A percentile compares a stretch with the other conserved stretches of the same genome.
phyloP scores from a whole-genome alignment of 2,888 invertebrate species.

The Brachynemurus nebulosus region DNA sequence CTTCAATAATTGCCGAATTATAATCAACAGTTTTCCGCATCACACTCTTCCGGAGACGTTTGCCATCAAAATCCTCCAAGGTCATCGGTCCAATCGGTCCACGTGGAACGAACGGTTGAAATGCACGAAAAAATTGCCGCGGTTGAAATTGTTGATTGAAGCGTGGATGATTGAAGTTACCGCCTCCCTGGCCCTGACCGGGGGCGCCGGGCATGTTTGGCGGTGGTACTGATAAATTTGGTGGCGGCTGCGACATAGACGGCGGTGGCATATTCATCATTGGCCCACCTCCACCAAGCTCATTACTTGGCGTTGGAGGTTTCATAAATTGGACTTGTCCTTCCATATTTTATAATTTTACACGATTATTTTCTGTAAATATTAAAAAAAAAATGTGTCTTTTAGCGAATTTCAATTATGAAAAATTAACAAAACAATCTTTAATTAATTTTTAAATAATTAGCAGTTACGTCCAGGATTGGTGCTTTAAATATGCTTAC shows the following conservation, averaged over 20 bases:
- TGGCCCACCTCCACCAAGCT: conserved; percentile 23
- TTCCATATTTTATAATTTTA: too few relatives aligned
- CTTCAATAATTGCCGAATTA: conserved; percentile 86
- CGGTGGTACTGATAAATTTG: conserved; percentile 23
- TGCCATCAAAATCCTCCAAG: conserved; percentile 88
- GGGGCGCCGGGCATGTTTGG: conserved; percentile 18
- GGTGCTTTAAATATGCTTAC: too few relatives aligned
- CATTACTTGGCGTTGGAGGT: conserved; percentile 27
- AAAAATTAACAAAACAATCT: too few relatives aligned
- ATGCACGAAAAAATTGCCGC: conserved; percentile 29
- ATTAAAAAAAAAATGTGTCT: too few relatives aligned
- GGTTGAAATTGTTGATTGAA: conserved; percentile 14
- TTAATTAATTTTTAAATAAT: too few relatives aligned
- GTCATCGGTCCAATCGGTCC: conserved; percentile 47
- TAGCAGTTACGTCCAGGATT: too few relatives aligned
- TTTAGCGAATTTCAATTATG: too few relatives aligned
- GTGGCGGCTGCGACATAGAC: conserved; percentile 19
- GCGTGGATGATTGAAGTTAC: background rate
- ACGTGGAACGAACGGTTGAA: conserved; percentile 29
- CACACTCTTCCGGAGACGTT: conserved; percentile 87
- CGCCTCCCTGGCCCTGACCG: background rate
- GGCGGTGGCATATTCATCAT: conserved; percentile 33
- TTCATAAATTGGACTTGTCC: conserved; percentile 11
- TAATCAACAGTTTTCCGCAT: conserved; percentile 98
- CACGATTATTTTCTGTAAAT: too few relatives aligned